Evolutionary conservation across 2,888 invertebrate genomes (phyloP).

Genomic region (Syrista parreyssii): DNA sequence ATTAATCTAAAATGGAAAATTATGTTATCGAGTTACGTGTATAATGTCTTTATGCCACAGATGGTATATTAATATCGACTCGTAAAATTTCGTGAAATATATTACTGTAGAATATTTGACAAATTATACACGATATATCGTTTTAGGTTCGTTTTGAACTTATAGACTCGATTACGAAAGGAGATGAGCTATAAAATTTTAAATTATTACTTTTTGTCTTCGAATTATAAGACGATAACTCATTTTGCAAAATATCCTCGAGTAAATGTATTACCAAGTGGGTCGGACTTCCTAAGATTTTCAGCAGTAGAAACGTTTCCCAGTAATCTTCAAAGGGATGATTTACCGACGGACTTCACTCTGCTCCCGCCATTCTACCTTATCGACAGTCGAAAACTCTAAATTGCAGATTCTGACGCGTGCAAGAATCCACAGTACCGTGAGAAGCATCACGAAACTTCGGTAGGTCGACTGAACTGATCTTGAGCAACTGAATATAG

Average conservation of each 20-base stretch:
- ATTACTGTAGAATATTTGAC: background rate
- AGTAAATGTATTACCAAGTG: background rate
- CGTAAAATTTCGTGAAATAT: background rate
- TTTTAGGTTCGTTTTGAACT: background rate
- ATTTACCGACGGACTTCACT: slow-evolving; percentile 1
- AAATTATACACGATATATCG: background rate
- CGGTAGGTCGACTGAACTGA: background rate
- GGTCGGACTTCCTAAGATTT: background rate
- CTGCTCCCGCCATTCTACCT: background rate
- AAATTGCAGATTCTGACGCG: background rate
- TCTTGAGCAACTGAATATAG: background rate
- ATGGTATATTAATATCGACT: background rate
- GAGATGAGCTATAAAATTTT: background rate
- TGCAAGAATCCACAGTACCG: background rate
- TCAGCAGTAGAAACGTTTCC: background rate
- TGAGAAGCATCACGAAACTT: background rate
- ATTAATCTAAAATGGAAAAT: background rate
- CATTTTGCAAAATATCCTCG: background rate
- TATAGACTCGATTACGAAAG: background rate
- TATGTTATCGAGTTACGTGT: background rate
- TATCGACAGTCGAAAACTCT: background rate
- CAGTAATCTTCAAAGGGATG: background rate
- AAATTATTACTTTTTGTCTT: background rate
- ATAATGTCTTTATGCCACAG: background rate
- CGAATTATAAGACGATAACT: background rate